Base-by-base conservation (phyloP, 2,113 vertebrate species). In the Seriola quinqueradiata region DNA sequence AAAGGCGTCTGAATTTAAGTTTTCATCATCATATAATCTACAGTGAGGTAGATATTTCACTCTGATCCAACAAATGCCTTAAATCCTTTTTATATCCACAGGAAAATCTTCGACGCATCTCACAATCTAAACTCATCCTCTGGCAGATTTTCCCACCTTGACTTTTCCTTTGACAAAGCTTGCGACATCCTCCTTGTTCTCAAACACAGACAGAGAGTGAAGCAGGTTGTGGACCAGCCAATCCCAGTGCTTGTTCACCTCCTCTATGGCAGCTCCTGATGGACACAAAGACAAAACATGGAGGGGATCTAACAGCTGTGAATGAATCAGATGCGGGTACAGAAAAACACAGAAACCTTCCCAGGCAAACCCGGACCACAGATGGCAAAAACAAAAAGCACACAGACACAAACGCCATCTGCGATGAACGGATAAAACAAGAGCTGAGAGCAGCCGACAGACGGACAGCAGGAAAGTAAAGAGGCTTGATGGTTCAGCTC, bases 151-250 rank as follows among this genome's bases (percentile, higher is more conserved):
- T 60, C 77, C 7, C 19, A 99, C 98, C 96, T 98, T 99, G 60
- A 99, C 96, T 94, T 99, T 99, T 23, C 98, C 98, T 83, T 94
- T 97, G 67, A 98, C 97, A 65, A 99, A 99, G 83, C 95, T 97
- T 89, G 96, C 95, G 14, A 97, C 95, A 77, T 99, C 98, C n/a
- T 98, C 97, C 85, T 98, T 97, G 93, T 97, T 99, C 89, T 99
- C 98, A 88, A 99, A 99, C 59, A 99, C 97, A 0, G 97, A 95
- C 87, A 99, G 95, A 12, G 97, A 99, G 70, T 97, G 97, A 0
- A 99, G 95, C 82, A 99, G 94, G 83, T 99, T 98, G 89, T 97
- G 96, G 42, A 96, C 94, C 90, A 99, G 94, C 98, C 98, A 99
- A 82, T 97, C 96, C 98, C 98, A 99, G 88, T 99, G 98, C 83